Evolutionary conservation across 2,113 vertebrate genomes (phyloP).

Genomic region (Atractosteus spatula): DNA sequence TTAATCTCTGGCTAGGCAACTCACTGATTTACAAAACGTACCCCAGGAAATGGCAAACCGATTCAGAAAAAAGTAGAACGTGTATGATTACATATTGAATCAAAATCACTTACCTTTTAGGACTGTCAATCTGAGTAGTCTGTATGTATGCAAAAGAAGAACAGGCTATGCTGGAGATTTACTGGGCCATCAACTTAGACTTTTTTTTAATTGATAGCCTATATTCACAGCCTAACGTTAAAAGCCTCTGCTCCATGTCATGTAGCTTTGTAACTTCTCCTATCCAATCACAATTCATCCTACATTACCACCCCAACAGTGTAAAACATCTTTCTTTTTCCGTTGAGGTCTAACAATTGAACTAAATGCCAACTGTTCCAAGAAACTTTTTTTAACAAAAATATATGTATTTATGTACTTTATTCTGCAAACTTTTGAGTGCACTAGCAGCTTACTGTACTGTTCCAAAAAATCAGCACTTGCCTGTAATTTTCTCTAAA

Average conservation of each 20-base stretch:
- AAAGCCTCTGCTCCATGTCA: conserved; percentile 1
- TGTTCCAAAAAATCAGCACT: conserved; percentile 45
- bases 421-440: conserved; percentile 44
- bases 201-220: conserved; percentile 28
- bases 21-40: conserved; percentile 87
- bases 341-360: conserved; percentile 21
- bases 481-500: conserved; percentile 63
- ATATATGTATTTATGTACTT: conserved; percentile 35
- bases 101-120: conserved; percentile 10
- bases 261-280: conserved; percentile 26
- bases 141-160: conserved; percentile 1
- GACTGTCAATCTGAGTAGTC: background rate
- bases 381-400: conserved; percentile 24
- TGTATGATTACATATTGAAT: background rate
- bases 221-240: background rate
- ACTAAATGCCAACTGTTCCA: conserved; percentile 12
- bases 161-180: background rate
- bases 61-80: conserved; percentile 24
- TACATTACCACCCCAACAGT: conserved; percentile 24
- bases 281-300: conserved; percentile 20
- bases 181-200: background rate
- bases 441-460: conserved; percentile 48
- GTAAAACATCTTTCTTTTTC: conserved; percentile 22
- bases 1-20: conserved; percentile 98
- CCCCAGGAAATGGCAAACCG: conserved; percentile 77